These are phyloP conservation scores for Lepidurus apus DNA, from an alignment of 1,140 invertebrate genomes.

Conservation along the genomic window DNA sequence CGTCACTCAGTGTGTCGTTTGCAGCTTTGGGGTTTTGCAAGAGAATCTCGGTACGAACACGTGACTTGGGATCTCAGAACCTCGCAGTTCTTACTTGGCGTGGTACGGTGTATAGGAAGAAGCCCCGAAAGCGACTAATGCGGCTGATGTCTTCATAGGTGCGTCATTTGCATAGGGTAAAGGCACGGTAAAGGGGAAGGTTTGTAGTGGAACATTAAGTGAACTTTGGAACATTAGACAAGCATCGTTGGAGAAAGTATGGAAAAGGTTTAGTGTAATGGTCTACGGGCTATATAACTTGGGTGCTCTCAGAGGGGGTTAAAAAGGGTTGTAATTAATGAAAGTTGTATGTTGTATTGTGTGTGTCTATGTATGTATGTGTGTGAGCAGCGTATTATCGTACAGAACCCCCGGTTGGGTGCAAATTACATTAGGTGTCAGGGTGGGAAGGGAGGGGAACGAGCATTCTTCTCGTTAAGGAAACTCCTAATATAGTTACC, in stretches of 20 bases:
- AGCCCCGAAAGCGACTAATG: background rate
- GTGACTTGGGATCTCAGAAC: too few relatives aligned
- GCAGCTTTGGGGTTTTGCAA: too few relatives aligned
- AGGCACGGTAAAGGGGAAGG: background rate
- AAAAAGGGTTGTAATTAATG: conserved; percentile 6
- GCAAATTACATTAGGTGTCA: conserved; percentile 22
- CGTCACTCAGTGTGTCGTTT: too few relatives aligned
- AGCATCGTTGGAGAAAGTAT: background rate
- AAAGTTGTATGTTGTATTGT: background rate
- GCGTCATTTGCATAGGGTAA: background rate
- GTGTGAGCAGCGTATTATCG: background rate
- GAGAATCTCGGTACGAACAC: too few relatives aligned
- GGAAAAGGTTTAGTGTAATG: background rate
- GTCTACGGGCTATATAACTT: background rate
- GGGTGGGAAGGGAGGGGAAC: background rate
- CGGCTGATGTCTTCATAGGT: conserved; percentile 7
- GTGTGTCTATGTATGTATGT: background rate
- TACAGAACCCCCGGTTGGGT: background rate
- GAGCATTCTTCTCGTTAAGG: conserved; percentile 8
- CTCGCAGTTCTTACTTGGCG: too few relatives aligned
- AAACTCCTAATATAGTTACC: background rate
- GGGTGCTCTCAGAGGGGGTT: background rate
- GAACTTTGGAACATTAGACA: background rate
- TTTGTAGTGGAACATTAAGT: background rate
- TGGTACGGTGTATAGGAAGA: too few relatives aligned